Evolutionary conservation across 2,888 invertebrate species (phyloP).

Genomic region (Ormyrus rosae): DNA sequence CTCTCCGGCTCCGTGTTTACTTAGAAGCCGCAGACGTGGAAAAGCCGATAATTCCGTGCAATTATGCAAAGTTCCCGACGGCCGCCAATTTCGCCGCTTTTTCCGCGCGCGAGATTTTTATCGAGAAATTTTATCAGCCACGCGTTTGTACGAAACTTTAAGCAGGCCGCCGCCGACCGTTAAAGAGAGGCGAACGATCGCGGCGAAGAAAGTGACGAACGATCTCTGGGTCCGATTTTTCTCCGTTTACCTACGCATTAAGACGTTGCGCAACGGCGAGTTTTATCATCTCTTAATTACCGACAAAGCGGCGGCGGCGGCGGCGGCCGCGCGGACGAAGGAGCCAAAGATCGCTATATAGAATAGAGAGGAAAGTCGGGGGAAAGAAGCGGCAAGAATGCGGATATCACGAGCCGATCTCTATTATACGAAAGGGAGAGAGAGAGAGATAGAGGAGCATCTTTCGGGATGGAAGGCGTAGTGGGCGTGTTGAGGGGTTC

Average conservation of each 20-base stretch:
- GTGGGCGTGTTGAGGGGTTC: constrained; percentile 47
- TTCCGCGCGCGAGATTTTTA: too few relatives aligned
- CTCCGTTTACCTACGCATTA: too few relatives aligned
- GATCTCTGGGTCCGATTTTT: background rate
- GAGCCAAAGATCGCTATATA: constrained; percentile 12
- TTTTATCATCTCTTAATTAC: constrained; percentile 25
- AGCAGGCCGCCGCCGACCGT: too few relatives aligned
- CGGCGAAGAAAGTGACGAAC: too few relatives aligned
- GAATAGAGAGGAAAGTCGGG: background rate
- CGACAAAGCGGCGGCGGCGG: background rate
- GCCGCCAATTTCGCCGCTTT: too few relatives aligned
- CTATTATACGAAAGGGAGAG: constrained; percentile 51
- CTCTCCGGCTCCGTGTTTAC: background rate
- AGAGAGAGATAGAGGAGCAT: constrained; percentile 30
- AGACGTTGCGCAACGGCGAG: too few relatives aligned
- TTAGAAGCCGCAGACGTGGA: background rate
- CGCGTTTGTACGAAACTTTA: too few relatives aligned
- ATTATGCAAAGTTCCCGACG: constrained; percentile 50
- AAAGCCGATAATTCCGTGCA: constrained; percentile 30
- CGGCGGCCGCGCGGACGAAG: background rate
- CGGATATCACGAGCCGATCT: constrained; percentile 55
- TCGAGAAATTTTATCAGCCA: too few relatives aligned
- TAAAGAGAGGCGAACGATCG: too few relatives aligned
- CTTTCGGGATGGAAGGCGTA: constrained; percentile 39
- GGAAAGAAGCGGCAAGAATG: constrained; percentile 42